Evolutionary conservation across 2,113 vertebrate genomes (phyloP), one percentile per base, ranked within the genome.

Genomic region (Oncorhynchus keta): DNA sequence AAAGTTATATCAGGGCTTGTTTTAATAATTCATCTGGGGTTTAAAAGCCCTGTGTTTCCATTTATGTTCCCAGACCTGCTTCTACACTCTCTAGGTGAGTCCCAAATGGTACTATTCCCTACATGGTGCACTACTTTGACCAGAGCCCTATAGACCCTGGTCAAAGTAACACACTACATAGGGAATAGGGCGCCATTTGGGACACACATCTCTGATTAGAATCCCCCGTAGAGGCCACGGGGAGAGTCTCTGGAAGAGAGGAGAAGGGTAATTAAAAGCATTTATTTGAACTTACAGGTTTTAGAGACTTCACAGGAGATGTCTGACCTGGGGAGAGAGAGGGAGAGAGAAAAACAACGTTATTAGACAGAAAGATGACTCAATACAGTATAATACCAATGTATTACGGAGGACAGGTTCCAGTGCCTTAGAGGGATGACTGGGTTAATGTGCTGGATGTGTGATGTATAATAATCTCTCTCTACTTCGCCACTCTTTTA

Each of bases 221-320:
- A 14, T 18, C 16, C 51, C 51, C 51, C 1, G 16, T 5, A 18
- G 13, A 55, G 51, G 51, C 51, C 16, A 14, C 5, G 51, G 51
- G 51, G 51, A 55, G 51, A 55, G 22, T 66, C 26, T 66, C 11
- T 66, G 28, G 28, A 5, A 55, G 51, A 55, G 49, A 51, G 49
- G 48, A 45, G 30, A 62, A n/a, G 72, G 28, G 67, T 75, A 75
- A 85, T 62, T 62, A 72, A 61, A 78, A 79, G 71, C 22, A 71
- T 35, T 86, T 68, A 70, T 20, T 35, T n/a, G 76, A 93, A 96
- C 96, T 98, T 90, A 98, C 97, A 78, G 94, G 95, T 93, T 96
- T 98, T 62, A 95, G 80, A n/a, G 95, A 93, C 95, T 99, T 99
- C 83, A 96, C 94, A 79, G 98, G 98, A 85, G 98, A 99, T 2